Base-by-base conservation (phyloP, 2,797 vertebrate species). In the Margarornis squamiger region DNA sequence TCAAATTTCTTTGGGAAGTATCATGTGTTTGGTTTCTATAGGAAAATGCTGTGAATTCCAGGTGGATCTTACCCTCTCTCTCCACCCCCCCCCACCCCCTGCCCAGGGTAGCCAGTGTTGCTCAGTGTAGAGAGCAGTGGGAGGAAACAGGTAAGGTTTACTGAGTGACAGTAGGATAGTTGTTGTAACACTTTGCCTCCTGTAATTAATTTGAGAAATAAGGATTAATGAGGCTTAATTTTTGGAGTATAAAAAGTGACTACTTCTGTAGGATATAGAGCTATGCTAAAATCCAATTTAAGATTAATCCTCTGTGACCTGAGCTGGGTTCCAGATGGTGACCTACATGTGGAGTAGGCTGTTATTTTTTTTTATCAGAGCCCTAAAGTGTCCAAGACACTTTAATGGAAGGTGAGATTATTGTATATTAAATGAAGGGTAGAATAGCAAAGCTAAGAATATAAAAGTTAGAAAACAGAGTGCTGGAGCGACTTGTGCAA, bases 241-340 rank as follows among this genome's bases (percentile, higher is more conserved):
- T 82, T 65, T 75, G 14, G 51, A 86, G 19, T 34, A 51, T 62
- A 24, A 46, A 54, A 78, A 43, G 45, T 46, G 57, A 55, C 26
- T 26, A 13, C 59, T 57, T 92, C 34, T 85, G 36, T 43, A 74
- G 54, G 54, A 14, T 76, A 21, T 14, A 88, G 62, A 78, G 24
- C 70, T 81, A 4, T 48, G 43, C 49, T 90, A 10, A 72, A 75
- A 90, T 92, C 79, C 88, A 88, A 9, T 88, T 83, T 75, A 75
- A 55, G 39, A 43, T 78, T 91, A 90, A 92, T 94, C 88, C 58
- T 54, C 29, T n/a, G 20, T 78, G 92, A 41, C 75, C 45, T 77
- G 70, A 94, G 77, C 78, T 77, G 71, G 32, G 8, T 92, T 92
- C 82, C 95, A 95, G 91, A 87, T 91, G 84, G 89, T 91, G 91